Percentiles rank a stretch among this genome's conserved stretches.
These are phyloP conservation scores for Saccostrea glomerata DNA, from an alignment of 1,140 invertebrate genomes.

Conservation along the genomic window DNA sequence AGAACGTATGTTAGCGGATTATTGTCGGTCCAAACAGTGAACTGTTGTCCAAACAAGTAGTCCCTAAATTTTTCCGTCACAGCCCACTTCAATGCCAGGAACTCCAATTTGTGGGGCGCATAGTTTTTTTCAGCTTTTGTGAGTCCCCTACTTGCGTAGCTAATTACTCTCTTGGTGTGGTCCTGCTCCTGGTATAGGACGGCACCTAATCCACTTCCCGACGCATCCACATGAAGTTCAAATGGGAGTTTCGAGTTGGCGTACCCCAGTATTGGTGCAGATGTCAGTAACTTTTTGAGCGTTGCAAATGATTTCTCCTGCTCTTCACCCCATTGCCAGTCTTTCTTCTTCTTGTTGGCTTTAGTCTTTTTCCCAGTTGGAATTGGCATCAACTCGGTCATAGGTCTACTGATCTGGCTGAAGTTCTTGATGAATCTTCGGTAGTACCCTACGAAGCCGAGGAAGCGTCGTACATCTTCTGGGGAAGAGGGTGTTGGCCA, in stretches of 20 bases:
- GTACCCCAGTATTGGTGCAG: conserved; percentile 36
- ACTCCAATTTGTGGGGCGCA: conserved; percentile 46
- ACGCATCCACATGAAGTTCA: conserved; percentile 59
- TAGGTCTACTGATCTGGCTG: not conserved
- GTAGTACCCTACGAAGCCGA: conserved; percentile 38
- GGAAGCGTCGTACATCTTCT: conserved; percentile 35
- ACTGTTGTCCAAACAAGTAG: conserved; percentile 51
- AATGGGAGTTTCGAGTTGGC: conserved; percentile 48
- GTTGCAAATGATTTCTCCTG: conserved; percentile 39
- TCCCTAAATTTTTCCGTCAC: conserved; percentile 46
- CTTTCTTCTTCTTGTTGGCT: conserved; percentile 35
- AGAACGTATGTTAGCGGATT: too few species aligned
- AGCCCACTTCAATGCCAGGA: conserved; percentile 39
- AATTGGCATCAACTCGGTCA: too few species aligned
- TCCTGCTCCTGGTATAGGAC: conserved; percentile 66
- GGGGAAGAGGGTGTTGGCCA: conserved; percentile 22
- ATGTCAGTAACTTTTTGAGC: conserved; percentile 32
- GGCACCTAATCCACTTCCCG: conserved; percentile 60
- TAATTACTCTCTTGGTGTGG: conserved; percentile 57
- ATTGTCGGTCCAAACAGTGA: not conserved
- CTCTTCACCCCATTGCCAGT: conserved; percentile 42
- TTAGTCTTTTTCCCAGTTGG: not conserved
- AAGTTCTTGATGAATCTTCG: conserved; percentile 3
- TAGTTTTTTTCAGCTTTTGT: conserved; percentile 50
- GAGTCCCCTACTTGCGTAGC: conserved; percentile 50